Evolutionary conservation across 2,888 invertebrate genomes (phyloP).

Genomic region (Flexamia atlantica): DNA sequence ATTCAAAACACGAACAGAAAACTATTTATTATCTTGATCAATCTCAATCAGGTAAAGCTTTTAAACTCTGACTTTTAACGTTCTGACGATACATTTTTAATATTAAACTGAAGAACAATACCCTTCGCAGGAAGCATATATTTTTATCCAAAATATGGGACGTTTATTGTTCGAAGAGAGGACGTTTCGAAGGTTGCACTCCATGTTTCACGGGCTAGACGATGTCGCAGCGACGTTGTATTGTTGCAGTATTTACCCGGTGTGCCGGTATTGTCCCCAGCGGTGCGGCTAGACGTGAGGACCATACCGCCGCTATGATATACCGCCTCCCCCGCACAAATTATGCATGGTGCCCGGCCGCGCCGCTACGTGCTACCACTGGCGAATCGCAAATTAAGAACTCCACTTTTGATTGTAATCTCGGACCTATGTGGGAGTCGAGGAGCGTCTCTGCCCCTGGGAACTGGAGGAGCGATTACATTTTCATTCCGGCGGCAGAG

Average conservation of each 20-base stretch:
- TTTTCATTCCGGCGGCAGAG: slow-evolving; percentile 5
- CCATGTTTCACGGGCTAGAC: neutral
- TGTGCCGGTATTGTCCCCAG: slow-evolving; percentile 2
- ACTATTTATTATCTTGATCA: too few relatives aligned
- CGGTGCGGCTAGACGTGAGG: neutral
- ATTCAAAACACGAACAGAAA: too few relatives aligned
- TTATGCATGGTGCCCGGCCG: slow-evolving; percentile 46
- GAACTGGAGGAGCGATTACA: neutral
- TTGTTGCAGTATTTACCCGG: slow-evolving; percentile 37
- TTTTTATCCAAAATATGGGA: too few relatives aligned
- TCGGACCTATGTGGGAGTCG: neutral
- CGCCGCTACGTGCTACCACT: slow-evolving; percentile 46
- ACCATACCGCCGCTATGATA: slow-evolving; percentile 31
- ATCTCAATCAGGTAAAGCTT: too few relatives aligned
- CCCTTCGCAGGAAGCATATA: too few relatives aligned
- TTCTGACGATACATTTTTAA: too few relatives aligned
- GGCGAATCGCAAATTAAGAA: slow-evolving; percentile 45
- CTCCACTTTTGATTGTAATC: slow-evolving; percentile 47
- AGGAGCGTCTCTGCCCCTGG: slow-evolving; percentile 7
- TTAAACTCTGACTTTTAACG: too few relatives aligned
- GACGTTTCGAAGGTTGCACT: neutral
- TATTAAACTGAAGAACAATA: too few relatives aligned
- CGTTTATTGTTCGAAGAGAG: neutral
- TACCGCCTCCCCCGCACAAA: slow-evolving; percentile 45
- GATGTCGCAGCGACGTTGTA: slow-evolving; percentile 9